Evolutionary conservation across 2,797 vertebrate genomes (phyloP).

Genomic region (Urocyon cinereoargenteus): DNA sequence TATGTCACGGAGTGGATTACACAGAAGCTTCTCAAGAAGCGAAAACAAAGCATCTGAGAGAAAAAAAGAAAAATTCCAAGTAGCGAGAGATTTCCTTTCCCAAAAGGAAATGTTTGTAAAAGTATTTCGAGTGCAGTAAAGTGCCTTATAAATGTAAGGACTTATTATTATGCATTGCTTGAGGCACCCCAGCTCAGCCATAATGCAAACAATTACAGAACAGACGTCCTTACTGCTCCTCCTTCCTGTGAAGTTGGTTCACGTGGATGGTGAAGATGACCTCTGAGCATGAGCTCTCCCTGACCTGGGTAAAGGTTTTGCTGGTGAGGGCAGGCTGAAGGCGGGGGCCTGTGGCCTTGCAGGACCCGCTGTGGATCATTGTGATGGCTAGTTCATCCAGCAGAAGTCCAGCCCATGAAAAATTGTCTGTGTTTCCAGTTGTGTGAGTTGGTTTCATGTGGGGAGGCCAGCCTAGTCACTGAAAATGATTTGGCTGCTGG

Average conservation of each 20-base stretch:
- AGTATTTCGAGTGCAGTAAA: not conserved
- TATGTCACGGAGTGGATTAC: conserved; percentile 1
- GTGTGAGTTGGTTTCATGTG: not conserved
- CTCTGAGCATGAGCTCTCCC: not conserved
- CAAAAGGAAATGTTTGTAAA: conserved; percentile 57
- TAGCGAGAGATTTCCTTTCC: conserved; percentile 11
- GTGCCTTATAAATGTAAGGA: conserved; percentile 49
- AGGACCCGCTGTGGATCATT: not conserved
- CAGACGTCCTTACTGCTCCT: not conserved
- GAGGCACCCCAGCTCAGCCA: conserved; percentile 34
- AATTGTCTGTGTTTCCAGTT: not conserved
- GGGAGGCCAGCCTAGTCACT: not conserved
- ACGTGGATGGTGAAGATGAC: not conserved
- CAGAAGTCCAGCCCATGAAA: not conserved
- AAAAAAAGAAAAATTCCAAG: conserved; percentile 20
- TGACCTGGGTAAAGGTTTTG: not conserved
- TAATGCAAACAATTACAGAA: not conserved
- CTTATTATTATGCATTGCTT: not conserved
- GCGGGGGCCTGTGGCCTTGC: not conserved
- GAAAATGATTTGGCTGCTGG: not conserved
- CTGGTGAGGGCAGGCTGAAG: not conserved
- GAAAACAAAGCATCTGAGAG: conserved; percentile 41
- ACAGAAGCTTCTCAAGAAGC: conserved; percentile 37
- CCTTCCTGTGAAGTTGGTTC: not conserved
- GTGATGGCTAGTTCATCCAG: not conserved